phyloP scores from a whole-genome alignment of 2,113 vertebrate genomes.

The Talpa occidentalis region DNA sequence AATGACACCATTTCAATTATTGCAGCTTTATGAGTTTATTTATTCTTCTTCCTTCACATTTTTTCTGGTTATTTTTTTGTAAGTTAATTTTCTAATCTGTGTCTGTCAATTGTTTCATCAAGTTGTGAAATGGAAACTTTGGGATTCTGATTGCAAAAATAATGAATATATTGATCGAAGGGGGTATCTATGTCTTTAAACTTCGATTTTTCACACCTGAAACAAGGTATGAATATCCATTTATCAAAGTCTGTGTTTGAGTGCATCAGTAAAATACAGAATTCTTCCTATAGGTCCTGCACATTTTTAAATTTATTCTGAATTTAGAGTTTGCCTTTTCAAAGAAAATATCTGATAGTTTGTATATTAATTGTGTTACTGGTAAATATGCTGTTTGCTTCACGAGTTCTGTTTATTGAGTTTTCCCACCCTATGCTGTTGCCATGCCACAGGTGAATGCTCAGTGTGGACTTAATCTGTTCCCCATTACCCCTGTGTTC shows the following conservation, averaged over 20 bases:
- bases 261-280: neutral
- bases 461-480: neutral
- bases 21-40: neutral
- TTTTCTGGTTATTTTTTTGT: neutral
- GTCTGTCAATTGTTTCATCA: constrained; percentile 23
- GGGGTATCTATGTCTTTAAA: neutral
- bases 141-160: neutral
- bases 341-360: neutral
- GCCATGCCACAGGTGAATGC: neutral
- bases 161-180: neutral
- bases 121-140: neutral
- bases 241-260: neutral
- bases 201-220: neutral
- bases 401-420: neutral
- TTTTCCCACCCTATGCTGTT: neutral
- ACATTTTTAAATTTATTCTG: neutral
- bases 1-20: neutral
- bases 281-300: neutral
- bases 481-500: neutral
- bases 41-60: neutral
- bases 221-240: neutral
- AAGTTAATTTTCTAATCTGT: constrained; percentile 5
- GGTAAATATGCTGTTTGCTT: neutral
- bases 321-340: neutral
- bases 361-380: neutral